Evolutionary conservation across 2,888 invertebrate species (phyloP).

Genomic region (Electrophaes corylata): DNA sequence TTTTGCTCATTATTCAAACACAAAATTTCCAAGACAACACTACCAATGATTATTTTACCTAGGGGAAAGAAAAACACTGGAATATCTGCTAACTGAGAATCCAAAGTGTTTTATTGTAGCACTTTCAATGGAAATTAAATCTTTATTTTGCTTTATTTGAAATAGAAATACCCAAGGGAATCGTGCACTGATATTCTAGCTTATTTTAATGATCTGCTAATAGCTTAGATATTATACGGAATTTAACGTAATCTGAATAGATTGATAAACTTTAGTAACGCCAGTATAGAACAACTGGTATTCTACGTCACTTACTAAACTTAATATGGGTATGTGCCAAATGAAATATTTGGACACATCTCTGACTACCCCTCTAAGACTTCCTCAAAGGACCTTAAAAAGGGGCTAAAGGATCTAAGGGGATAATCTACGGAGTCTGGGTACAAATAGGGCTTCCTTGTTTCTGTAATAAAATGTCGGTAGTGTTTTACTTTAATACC

Average conservation of each 20-base stretch:
- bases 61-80: background rate
- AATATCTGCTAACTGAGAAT: background rate
- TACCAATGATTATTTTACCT: background rate
- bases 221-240: conserved; percentile 12
- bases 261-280: background rate
- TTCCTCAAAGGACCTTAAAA: too few relatives aligned
- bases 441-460: background rate
- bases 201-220: conserved; percentile 18
- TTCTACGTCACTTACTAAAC: background rate
- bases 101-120: conserved; percentile 1
- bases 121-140: conserved; percentile 2
- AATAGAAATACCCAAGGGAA: conserved; percentile 2
- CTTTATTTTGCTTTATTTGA: conserved; percentile 11
- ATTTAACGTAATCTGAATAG: conserved; percentile 16
- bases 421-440: too few relatives aligned
- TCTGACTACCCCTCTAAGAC: too few relatives aligned
- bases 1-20: background rate
- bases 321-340: too few relatives aligned
- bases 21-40: background rate
- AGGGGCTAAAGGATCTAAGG: too few relatives aligned
- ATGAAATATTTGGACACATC: too few relatives aligned
- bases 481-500: too few relatives aligned
- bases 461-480: background rate
- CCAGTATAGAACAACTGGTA: background rate
- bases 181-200: conserved; percentile 4